A percentile compares a stretch with the other conserved stretches of the same genome.
Conservation (phyloP, 1,140 invertebrate genomes). For the Magallana gigas region DNA sequence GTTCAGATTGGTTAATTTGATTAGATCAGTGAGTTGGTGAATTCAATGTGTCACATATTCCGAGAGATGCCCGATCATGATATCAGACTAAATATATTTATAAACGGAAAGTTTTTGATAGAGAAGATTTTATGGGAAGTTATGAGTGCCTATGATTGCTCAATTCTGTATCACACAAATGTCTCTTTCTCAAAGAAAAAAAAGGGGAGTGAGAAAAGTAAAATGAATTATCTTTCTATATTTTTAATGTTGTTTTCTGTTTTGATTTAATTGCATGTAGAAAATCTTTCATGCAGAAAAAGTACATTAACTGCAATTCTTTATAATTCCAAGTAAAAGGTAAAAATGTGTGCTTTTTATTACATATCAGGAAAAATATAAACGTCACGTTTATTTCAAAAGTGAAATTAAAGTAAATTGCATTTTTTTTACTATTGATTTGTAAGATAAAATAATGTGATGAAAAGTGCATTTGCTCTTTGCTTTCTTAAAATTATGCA, state of each 20-base stretch:
- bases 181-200: background rate
- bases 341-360: background rate
- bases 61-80: background rate
- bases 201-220: background rate
- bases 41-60: conserved; percentile 20
- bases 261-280: background rate
- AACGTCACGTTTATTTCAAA: background rate
- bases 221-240: background rate
- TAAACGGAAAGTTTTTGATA: conserved; percentile 9
- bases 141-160: background rate
- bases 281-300: background rate
- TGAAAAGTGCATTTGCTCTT: conserved; percentile 3
- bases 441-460: background rate
- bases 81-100: background rate
- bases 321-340: too few relatives aligned
- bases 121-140: background rate
- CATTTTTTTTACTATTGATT: conserved; percentile 31
- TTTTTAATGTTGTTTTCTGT: background rate
- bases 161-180: too few relatives aligned
- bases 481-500: background rate
- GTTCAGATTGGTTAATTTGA: conserved; percentile 36
- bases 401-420: background rate
- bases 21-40: conserved; percentile 24
- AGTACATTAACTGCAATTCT: background rate
- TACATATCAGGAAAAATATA: background rate